phyloP scores from a whole-genome alignment of 2,888 invertebrate genomes.

The Exocentrus adspersus region DNA sequence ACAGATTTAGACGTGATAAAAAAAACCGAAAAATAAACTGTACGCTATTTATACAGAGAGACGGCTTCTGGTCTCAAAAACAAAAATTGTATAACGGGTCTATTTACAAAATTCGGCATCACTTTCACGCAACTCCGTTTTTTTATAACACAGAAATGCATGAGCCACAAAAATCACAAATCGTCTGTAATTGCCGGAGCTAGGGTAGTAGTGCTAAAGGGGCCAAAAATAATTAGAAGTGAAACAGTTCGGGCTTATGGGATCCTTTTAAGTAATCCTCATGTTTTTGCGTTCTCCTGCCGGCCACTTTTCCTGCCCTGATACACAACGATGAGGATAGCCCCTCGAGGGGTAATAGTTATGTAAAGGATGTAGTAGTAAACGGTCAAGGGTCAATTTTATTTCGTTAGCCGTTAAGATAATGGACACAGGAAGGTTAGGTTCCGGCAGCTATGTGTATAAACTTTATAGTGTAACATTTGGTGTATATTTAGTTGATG shows the following conservation, averaged over 20 bases:
- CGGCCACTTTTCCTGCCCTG: background rate
- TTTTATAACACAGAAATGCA: too few species aligned
- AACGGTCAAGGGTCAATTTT: conserved; percentile 11
- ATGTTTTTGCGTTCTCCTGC: background rate
- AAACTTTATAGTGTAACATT: background rate
- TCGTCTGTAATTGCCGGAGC: too few species aligned
- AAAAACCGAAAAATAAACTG: too few species aligned
- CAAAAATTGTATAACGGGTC: too few species aligned
- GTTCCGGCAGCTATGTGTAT: background rate
- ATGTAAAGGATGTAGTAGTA: conserved; percentile 15
- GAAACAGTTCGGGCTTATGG: background rate
- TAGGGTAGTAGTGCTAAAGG: too few species aligned
- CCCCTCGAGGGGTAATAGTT: background rate
- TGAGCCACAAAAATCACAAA: too few species aligned
- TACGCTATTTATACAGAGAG: too few species aligned
- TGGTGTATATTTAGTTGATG: background rate
- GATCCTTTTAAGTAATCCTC: background rate
- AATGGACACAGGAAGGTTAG: background rate
- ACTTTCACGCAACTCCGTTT: too few species aligned
- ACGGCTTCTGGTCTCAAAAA: too few species aligned
- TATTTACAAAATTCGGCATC: too few species aligned
- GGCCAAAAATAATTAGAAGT: background rate
- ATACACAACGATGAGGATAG: background rate
- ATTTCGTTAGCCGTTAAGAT: conserved; percentile 13
- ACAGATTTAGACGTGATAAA: too few species aligned